These are phyloP conservation scores for Elgonia sp. DNA, from an alignment of 2,888 invertebrate species.

Conservation along the genomic window DNA sequence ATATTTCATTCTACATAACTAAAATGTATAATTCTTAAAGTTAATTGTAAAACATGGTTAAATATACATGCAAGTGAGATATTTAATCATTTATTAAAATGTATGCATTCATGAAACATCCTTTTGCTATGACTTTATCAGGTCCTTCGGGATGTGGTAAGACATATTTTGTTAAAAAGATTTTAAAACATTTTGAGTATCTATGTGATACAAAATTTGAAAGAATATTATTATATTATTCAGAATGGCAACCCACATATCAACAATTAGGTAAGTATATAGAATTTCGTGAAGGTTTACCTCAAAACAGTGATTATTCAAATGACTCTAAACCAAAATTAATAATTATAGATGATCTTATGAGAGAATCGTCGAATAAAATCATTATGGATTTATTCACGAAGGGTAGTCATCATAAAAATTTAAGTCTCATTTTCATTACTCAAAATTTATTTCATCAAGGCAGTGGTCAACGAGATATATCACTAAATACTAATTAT, in stretches of 20 bases:
- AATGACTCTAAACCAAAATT: background rate
- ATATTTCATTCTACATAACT: no score
- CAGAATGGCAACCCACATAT: conserved; percentile 63
- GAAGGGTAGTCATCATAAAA: conserved; percentile 74
- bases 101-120: conserved; percentile 28
- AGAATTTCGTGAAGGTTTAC: background rate
- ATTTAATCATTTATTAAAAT: background rate
- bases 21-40: no score
- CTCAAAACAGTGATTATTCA: background rate
- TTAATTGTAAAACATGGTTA: no score
- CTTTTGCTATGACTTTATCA: conserved; percentile 1
- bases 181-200: background rate
- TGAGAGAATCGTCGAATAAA: conserved; percentile 50
- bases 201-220: conserved; percentile 47
- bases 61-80: background rate
- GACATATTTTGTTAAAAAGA: conserved; percentile 53
- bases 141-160: conserved; percentile 57
- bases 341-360: conserved; percentile 58
- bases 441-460: background rate
- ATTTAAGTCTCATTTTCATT: background rate
- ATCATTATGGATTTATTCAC: conserved; percentile 75
- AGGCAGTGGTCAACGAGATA: background rate
- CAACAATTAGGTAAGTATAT: background rate
- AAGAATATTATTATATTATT: conserved; percentile 68
- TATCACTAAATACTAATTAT: background rate